phyloP scores from a whole-genome alignment of 1,140 invertebrate genomes.

The Ceratosolen fusciceps region DNA sequence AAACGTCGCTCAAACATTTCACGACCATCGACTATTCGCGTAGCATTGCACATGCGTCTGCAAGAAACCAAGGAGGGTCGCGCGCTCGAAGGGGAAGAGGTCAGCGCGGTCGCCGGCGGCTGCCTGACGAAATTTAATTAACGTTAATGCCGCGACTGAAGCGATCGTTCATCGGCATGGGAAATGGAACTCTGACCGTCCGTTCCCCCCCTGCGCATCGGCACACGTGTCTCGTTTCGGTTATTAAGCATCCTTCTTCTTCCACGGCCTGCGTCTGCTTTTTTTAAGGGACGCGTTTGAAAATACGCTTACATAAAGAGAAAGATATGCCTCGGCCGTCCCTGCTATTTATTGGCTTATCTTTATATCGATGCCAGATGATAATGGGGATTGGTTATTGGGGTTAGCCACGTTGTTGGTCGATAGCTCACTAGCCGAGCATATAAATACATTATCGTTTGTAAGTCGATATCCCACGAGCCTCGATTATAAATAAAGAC shows the following conservation, averaged over 20 bases:
- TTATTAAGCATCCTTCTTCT: slow-evolving; percentile 39
- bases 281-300: background rate
- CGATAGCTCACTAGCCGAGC: background rate
- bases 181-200: background rate
- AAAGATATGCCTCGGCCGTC: background rate
- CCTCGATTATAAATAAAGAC: background rate
- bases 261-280: background rate
- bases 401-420: background rate
- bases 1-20: slow-evolving; percentile 31
- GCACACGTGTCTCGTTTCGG: slow-evolving; percentile 38
- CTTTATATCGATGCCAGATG: background rate
- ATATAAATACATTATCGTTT: background rate
- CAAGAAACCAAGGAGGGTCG: slow-evolving; percentile 25
- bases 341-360: background rate
- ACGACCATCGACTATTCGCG: background rate
- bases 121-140: slow-evolving; percentile 70
- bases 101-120: slow-evolving; percentile 1
- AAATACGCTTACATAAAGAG: background rate
- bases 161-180: slow-evolving; percentile 66
- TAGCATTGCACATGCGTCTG: no score
- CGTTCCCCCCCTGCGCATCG: slow-evolving; percentile 21
- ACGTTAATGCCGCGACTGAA: slow-evolving; percentile 68
- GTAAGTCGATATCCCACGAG: background rate
- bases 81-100: background rate
- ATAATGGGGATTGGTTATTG: background rate